Percentiles rank a stretch among this genome's conserved stretches.
phyloP scores from a whole-genome alignment of 2,113 vertebrate species.

The Misgurnus mizolepis region DNA sequence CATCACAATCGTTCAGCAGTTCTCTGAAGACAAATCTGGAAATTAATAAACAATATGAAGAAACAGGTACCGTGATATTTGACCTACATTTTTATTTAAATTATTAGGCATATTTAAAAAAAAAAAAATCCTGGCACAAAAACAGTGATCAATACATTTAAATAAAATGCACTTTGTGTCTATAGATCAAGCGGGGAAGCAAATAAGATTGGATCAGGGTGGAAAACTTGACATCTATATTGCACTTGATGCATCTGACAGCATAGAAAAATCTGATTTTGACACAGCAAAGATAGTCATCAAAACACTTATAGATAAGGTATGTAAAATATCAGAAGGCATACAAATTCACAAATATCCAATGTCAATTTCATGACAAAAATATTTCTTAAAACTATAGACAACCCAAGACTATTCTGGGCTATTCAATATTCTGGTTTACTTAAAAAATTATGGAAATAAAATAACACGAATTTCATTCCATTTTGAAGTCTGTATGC shows the following conservation, averaged over 20 bases:
- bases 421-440: too few species aligned
- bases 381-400: too few species aligned
- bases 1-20: constrained; percentile 64
- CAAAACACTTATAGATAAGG: constrained; percentile 65
- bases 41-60: constrained; percentile 20
- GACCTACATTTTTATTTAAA: too few species aligned
- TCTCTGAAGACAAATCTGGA: constrained; percentile 64
- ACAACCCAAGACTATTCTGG: too few species aligned
- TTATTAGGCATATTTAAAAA: too few species aligned
- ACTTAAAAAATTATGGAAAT: too few species aligned
- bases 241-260: constrained; percentile 73
- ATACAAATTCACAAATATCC: too few species aligned
- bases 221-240: constrained; percentile 76
- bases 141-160: not conserved
- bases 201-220: constrained; percentile 55
- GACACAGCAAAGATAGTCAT: constrained; percentile 2
- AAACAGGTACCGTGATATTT: constrained; percentile 47
- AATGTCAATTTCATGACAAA: too few species aligned
- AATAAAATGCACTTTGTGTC: not conserved
- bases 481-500: too few species aligned
- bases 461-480: not conserved
- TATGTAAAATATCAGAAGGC: constrained; percentile 46
- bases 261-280: constrained; percentile 48
- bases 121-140: too few species aligned
- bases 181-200: constrained; percentile 62